A percentile compares a stretch with the other conserved stretches of the same genome.
Conservation (phyloP, 92 coral and sea anemone species). For the Bergia puertoricense region DNA sequence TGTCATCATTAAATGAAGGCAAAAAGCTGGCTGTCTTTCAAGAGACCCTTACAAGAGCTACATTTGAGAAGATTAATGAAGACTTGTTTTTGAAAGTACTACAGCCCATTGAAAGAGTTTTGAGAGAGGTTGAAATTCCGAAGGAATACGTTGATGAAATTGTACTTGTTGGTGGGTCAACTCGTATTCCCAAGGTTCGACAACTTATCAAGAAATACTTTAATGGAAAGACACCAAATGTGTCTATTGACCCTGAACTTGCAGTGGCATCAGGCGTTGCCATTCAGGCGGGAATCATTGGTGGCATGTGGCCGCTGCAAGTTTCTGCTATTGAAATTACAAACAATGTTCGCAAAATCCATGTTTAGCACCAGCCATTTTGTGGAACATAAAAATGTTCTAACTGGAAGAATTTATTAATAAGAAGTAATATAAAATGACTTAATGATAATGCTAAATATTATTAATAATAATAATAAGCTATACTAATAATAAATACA, state of each 20-base stretch:
- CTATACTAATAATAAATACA: too few relatives aligned
- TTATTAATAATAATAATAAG: too few relatives aligned
- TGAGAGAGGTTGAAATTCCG: slow-evolving; percentile 76
- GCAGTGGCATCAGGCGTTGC: slow-evolving; percentile 99
- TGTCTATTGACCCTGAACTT: slow-evolving; percentile 94
- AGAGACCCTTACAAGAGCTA: slow-evolving; percentile 66
- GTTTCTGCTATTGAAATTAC: slow-evolving; percentile 95
- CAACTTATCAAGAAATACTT: slow-evolving; percentile 82
- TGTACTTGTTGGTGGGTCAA: slow-evolving; percentile 95
- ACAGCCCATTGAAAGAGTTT: slow-evolving; percentile 82
- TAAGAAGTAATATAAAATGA: too few relatives aligned
- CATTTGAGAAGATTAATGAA: slow-evolving; percentile 90
- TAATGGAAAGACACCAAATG: slow-evolving; percentile 93
- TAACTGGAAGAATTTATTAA: too few relatives aligned
- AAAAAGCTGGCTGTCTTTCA: slow-evolving; percentile 70
- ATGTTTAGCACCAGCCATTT: slow-evolving; percentile 37
- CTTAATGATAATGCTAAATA: too few relatives aligned
- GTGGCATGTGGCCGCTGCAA: slow-evolving; percentile 99
- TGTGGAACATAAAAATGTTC: neutral
- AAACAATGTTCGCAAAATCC: slow-evolving; percentile 77
- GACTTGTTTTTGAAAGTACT: slow-evolving; percentile 88
- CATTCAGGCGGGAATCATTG: slow-evolving; percentile 96
- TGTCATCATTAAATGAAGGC: slow-evolving; percentile 75
- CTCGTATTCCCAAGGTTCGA: slow-evolving; percentile 87
- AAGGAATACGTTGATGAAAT: slow-evolving; percentile 84